Percentiles rank a stretch among this genome's conserved stretches.
These are phyloP conservation scores for Drosophila lutescens DNA, from an alignment of 2,888 invertebrate genomes.

Conservation along the genomic window DNA sequence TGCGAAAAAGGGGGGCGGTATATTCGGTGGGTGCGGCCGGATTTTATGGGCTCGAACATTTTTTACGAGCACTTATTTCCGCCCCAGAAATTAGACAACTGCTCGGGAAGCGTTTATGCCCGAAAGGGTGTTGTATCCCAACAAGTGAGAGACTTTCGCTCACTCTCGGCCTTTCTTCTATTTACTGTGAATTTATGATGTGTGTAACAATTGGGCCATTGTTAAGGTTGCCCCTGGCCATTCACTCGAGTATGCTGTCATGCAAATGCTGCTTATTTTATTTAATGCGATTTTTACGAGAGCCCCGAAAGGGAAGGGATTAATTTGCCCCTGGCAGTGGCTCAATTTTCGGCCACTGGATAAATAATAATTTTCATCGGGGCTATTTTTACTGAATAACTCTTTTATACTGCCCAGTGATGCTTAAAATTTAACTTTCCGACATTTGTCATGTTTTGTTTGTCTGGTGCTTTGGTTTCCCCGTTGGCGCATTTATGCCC, in stretches of 20 bases:
- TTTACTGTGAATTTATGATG: slow-evolving; percentile 72
- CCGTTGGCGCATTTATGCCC: slow-evolving; percentile 58
- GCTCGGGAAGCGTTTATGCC: slow-evolving; percentile 47
- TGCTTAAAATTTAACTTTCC: slow-evolving; percentile 56
- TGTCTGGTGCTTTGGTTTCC: slow-evolving; percentile 33
- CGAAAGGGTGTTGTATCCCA: slow-evolving; percentile 45
- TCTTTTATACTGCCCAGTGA: slow-evolving; percentile 15
- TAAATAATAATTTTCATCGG: slow-evolving; percentile 35
- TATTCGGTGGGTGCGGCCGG: slow-evolving; percentile 19
- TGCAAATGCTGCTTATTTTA: slow-evolving; percentile 71
- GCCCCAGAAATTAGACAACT: slow-evolving; percentile 81
- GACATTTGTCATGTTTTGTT: slow-evolving; percentile 62
- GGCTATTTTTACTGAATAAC: slow-evolving; percentile 9
- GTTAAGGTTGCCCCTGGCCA: slow-evolving; percentile 35
- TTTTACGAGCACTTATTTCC: slow-evolving; percentile 81
- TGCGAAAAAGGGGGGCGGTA: slow-evolving; percentile 18
- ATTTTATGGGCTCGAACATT: slow-evolving; percentile 71
- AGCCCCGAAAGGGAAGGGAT: slow-evolving; percentile 30
- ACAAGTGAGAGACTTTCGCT: slow-evolving; percentile 20
- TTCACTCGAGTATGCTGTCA: slow-evolving; percentile 56
- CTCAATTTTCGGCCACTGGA: slow-evolving; percentile 47
- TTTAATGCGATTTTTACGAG: slow-evolving; percentile 69
- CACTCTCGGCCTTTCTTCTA: slow-evolving; percentile 24
- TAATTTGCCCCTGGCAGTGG: slow-evolving; percentile 54
- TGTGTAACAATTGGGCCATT: slow-evolving; percentile 73